Conservation (phyloP, 2,113 vertebrate species). For the Boleophthalmus pectinirostris region DNA sequence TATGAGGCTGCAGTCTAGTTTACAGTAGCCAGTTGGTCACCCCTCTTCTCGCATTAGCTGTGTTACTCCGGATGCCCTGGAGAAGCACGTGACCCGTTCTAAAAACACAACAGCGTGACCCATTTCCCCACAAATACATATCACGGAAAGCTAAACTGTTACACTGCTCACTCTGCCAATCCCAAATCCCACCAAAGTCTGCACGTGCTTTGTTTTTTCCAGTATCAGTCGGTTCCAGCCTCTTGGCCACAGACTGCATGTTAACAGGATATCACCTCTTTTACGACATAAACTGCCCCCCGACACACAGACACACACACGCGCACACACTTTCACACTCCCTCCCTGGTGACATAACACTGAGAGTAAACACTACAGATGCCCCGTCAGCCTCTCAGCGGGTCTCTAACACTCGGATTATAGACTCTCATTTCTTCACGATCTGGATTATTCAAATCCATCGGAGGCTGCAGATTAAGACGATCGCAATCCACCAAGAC, state of each 20-base stretch:
- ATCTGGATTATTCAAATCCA: conserved; percentile 77
- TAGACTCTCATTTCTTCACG: conserved; percentile 66
- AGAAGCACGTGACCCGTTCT: not conserved
- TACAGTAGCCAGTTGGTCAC: too few relatives aligned
- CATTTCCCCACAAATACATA: not conserved
- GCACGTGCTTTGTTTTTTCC: conserved; percentile 16
- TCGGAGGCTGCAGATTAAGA: conserved; percentile 70
- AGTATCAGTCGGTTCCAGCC: conserved; percentile 41
- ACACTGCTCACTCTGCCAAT: not conserved
- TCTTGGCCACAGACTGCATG: conserved; percentile 18
- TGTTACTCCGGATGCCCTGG: not conserved
- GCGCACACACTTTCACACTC: conserved; percentile 20
- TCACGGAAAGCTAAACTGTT: not conserved
- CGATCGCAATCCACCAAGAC: conserved; percentile 47
- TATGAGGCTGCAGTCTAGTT: too few relatives aligned
- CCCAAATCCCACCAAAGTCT: conserved; percentile 17
- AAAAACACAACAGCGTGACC: not conserved
- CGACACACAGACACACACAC: too few relatives aligned
- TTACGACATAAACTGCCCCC: conserved; percentile 34
- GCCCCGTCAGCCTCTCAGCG: conserved; percentile 45
- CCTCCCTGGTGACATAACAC: conserved; percentile 39
- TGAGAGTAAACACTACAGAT: conserved; percentile 42
- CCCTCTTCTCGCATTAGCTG: too few relatives aligned
- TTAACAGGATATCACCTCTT: conserved; percentile 42
- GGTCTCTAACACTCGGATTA: conserved; percentile 69